Evolutionary conservation across 1,140 invertebrate species (phyloP), one percentile per base, ranked within the genome.

Genomic region (Cydia pomonella): DNA sequence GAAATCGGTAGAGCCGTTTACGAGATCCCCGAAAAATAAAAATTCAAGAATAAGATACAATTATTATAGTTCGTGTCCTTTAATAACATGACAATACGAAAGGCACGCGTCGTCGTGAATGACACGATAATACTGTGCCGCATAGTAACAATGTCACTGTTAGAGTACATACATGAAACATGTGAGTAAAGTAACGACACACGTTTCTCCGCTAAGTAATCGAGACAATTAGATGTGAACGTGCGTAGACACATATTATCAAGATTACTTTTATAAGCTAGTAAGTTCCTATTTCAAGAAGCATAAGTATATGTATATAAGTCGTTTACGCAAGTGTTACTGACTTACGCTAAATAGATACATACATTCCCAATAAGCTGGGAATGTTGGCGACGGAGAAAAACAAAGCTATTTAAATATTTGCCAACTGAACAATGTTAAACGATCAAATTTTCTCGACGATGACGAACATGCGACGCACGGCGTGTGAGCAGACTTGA

Each of bases 401-500:
- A 18, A 69, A 69, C 64, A 69, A 69, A 38, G 64, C 29, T 69
- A 29, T 29, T 29, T 41, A 72, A 76, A 76, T 69, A 75, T 79
- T 76, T 76, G 63, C 41, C 59, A 73, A 72, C 64, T 64, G 62
- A 74, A 77, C 73, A 74, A 74, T 74, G 41, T 33, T 38, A 73
- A 73, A 53, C 62, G 66, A 75, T 63, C 72, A 59, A 75, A 77
- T 72, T 69, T 69, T 75, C 74, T 47, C 47, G 71, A 75, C 73
- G 73, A 75, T 78, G 75, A 50, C 74, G 74, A 73, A 76, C 33
- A 64, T 69, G 41, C 79, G 79, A 75, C 79, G 73, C 73, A 77
- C 75, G 69, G 80, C 82, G 84, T 77, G 73, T 76, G 85, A 87
- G 87, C 81, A 84, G 72, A 69, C 64, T 29, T 69, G 7, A 69